Base-by-base conservation (phyloP, 2,797 vertebrate genomes). In the Lacerta agilis region DNA sequence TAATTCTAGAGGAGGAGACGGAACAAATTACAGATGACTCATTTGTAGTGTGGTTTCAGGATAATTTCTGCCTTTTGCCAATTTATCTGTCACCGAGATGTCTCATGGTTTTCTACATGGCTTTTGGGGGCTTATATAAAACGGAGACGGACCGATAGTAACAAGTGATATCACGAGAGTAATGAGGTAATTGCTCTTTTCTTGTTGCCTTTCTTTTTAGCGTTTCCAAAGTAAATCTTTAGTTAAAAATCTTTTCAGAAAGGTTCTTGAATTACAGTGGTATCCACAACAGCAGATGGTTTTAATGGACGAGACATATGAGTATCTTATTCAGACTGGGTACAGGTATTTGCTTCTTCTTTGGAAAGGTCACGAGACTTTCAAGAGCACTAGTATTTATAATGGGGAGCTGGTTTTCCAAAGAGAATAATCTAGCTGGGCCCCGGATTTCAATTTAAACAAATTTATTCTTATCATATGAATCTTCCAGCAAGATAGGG, bases 141-240 rank as follows among this genome's bases (percentile, higher is more conserved):
- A 41, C 85, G 81, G 89, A 94, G 82, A 76, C 49, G 41, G 86
- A 90, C 89, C 82, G 89, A 87, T 85, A 82, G 88, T 94, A 94
- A 92, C 88, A 91, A 89, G 86, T 91, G 88, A 95, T 87, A 89
- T 94, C 88, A 80, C 87, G 87, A 94, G 91, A 91, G 88, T 88
- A 90, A 79, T 87, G 85, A 95, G 87, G 76, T 91, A 92, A 92
- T 93, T 78, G 83, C 88, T 91, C 86, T 83, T 89, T 91, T 92
- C 84, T 86, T 55, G 83, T 33, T 77, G 15, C 67, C 58, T 89
- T 94, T 91, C 66, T 76, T 92, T 88, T 88, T 82, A 80, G 79
- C 90, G 41, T 79, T 90, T 94, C 90, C 89, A 94, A 94, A 91
- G 66, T 81, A 94, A 96, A 94, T 91, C 92, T 95, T 93, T 94